Percentiles rank a stretch among this genome's conserved stretches.
phyloP scores from a whole-genome alignment of 2,797 vertebrate genomes.

The Eulemur mongoz region DNA sequence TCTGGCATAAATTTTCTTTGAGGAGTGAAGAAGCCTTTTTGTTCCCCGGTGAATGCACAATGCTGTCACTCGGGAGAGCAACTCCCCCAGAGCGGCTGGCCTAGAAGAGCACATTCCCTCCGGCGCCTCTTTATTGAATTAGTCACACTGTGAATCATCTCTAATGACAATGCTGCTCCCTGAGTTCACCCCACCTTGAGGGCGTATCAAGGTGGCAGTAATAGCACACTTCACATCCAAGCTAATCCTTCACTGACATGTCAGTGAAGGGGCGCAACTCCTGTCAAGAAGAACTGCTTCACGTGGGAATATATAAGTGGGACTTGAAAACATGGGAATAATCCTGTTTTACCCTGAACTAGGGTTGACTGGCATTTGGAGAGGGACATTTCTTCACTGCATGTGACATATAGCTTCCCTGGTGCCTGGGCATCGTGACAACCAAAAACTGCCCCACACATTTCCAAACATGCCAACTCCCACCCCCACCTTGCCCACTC shows the following conservation, averaged over 20 bases:
- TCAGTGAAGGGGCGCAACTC: background rate
- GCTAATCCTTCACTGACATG: background rate
- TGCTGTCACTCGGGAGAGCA: constrained; percentile 40
- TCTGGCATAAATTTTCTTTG: background rate
- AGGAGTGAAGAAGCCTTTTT: background rate
- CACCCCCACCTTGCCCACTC: no score
- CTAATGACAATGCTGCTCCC: background rate
- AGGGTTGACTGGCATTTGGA: background rate
- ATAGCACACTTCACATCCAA: constrained; percentile 62
- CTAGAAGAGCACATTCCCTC: background rate
- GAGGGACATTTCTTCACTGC: background rate
- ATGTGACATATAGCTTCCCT: background rate
- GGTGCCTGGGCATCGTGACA: background rate
- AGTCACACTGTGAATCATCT: constrained; percentile 72
- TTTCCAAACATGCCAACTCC: background rate
- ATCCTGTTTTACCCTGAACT: background rate
- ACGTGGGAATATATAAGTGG: fast-evolving
- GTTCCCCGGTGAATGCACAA: background rate
- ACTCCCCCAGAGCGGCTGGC: background rate
- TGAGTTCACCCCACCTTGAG: constrained; percentile 72
- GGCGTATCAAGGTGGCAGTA: constrained; percentile 73
- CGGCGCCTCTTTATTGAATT: constrained; percentile 8
- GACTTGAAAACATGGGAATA: background rate
- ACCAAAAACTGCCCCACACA: background rate
- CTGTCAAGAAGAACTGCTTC: background rate